Percentiles rank a stretch among this genome's conserved stretches.
Evolutionary conservation across 2,888 invertebrate genomes (phyloP).

Genomic region (Platerodrilus igneus): DNA sequence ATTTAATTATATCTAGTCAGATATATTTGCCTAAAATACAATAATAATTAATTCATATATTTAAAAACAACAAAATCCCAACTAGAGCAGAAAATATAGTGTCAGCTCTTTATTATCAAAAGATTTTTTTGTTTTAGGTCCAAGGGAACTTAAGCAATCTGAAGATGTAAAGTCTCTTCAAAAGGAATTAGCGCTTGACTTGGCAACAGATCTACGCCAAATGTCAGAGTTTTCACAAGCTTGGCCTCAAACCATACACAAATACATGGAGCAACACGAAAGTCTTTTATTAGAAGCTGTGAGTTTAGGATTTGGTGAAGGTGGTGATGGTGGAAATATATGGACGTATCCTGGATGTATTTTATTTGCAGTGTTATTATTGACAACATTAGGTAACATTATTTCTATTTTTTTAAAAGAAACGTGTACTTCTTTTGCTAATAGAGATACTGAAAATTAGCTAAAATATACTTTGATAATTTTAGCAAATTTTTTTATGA

Average conservation of each 20-base stretch:
- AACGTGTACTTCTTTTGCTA: not conserved
- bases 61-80: constrained; percentile 4
- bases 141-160: constrained; percentile 55
- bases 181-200: constrained; percentile 57
- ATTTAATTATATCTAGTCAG: too few relatives aligned
- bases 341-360: constrained; percentile 68
- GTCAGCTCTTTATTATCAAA: not conserved
- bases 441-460: not conserved
- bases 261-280: constrained; percentile 55
- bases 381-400: constrained; percentile 68
- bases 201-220: constrained; percentile 62
- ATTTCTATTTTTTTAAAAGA: too few relatives aligned
- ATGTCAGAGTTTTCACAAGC: constrained; percentile 52
- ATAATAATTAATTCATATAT: too few relatives aligned
- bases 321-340: constrained; percentile 56
- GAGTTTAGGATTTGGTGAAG: constrained; percentile 54
- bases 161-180: constrained; percentile 54
- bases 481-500: not conserved
- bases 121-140: constrained; percentile 51
- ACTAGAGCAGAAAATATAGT: not conserved
- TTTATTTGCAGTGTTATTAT: constrained; percentile 62
- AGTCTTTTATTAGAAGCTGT: constrained; percentile 55
- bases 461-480: too few relatives aligned
- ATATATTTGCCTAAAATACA: too few relatives aligned
- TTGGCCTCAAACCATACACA: constrained; percentile 59